Conservation (phyloP, 2,113 vertebrate genomes). For the Canis aureus region DNA sequence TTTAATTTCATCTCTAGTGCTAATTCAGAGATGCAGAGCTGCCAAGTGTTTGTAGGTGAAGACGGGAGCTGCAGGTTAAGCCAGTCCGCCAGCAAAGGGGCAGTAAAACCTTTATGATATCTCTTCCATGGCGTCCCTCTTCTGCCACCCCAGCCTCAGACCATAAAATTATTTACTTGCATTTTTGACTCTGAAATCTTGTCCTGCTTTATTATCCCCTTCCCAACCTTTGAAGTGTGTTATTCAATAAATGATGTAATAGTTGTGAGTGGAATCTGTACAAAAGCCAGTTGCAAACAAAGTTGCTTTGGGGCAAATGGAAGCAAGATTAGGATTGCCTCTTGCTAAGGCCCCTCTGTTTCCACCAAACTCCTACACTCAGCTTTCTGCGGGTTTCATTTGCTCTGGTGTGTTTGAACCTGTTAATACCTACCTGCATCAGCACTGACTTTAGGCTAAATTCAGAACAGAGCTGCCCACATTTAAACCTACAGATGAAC, state of each 20-base stretch:
- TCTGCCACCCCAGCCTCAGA: background rate
- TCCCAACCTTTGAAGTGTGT: constrained; percentile 33
- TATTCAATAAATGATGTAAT: background rate
- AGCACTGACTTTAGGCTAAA: background rate
- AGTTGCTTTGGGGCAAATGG: background rate
- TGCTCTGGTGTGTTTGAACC: fast-evolving
- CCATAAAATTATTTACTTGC: background rate
- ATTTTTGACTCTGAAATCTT: background rate
- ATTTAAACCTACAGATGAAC: background rate
- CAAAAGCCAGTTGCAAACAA: background rate
- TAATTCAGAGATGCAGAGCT: fast-evolving
- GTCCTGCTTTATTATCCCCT: background rate
- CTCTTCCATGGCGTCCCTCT: background rate
- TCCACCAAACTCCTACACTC: fast-evolving
- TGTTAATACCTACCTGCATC: background rate
- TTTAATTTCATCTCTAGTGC: background rate
- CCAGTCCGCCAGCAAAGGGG: background rate
- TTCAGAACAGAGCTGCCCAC: background rate
- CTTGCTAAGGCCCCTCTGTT: fast-evolving
- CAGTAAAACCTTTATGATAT: background rate
- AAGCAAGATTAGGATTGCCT: background rate
- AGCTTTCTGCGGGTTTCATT: fast-evolving
- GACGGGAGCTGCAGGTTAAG: background rate
- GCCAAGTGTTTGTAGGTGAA: fast-evolving
- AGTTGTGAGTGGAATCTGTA: background rate